Evolutionary conservation across 1,140 invertebrate genomes (phyloP).

Genomic region (Plutomurus gul): DNA sequence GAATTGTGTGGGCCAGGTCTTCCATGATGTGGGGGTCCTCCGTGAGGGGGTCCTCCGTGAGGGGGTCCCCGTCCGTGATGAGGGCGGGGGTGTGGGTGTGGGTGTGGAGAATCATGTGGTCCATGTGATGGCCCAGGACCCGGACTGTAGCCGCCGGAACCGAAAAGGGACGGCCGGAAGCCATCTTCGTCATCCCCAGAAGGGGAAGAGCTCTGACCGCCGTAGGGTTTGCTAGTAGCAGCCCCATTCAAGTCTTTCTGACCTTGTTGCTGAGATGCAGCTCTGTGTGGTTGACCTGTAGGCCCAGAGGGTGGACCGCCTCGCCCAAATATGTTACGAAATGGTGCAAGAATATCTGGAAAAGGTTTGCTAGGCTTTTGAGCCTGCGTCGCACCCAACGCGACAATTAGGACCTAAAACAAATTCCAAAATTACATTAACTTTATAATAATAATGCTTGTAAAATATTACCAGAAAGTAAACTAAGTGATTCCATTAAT

Average conservation of each 20-base stretch:
- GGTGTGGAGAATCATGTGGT: background rate
- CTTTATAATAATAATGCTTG: background rate
- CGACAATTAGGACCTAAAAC: conserved; percentile 13
- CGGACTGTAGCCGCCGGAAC: background rate
- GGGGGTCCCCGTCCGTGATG: background rate
- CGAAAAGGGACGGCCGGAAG: background rate
- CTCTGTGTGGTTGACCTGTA: background rate
- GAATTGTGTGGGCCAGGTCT: background rate
- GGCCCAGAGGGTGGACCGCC: background rate
- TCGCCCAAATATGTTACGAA: conserved; percentile 37
- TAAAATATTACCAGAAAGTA: background rate
- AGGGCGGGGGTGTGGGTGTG: no score
- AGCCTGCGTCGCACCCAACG: background rate
- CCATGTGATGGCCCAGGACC: background rate
- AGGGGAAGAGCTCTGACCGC: background rate
- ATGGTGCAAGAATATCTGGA: conserved; percentile 44
- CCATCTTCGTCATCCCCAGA: background rate
- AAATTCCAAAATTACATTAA: background rate
- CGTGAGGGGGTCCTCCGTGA: background rate
- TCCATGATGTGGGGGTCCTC: background rate
- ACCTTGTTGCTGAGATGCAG: background rate
- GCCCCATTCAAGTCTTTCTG: background rate
- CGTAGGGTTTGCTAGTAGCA: background rate
- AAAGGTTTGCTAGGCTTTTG: conserved; percentile 38
- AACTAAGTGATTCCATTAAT: background rate